These are phyloP conservation scores for Scolopax mira DNA, from an alignment of 2,113 vertebrate species.

Conservation along the genomic window DNA sequence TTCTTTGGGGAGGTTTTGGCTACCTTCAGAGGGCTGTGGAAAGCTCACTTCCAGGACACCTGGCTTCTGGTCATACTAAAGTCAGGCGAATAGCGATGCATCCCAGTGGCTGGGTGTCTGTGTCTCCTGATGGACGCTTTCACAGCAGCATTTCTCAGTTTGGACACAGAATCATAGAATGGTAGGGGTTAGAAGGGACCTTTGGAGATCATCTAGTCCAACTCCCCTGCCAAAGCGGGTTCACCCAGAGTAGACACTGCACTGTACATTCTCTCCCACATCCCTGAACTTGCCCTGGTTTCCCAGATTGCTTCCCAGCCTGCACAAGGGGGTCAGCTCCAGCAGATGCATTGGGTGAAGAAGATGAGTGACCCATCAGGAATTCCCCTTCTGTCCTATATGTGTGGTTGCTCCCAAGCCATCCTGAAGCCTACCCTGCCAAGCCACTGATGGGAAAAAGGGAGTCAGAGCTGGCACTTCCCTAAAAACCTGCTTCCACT, in stretches of 20 bases:
- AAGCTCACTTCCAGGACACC: background rate
- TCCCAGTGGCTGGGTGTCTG: background rate
- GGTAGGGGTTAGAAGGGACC: background rate
- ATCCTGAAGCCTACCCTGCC: background rate
- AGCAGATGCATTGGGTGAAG: background rate
- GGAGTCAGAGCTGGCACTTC: background rate
- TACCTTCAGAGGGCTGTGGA: background rate
- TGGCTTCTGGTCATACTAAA: background rate
- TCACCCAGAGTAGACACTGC: background rate
- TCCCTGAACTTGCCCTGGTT: background rate
- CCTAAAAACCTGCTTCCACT: background rate
- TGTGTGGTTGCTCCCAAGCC: background rate
- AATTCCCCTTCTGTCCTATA: background rate
- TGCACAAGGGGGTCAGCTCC: background rate
- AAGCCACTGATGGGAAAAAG: background rate
- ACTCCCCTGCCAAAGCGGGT: background rate
- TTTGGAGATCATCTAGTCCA: background rate
- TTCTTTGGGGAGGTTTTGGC: background rate
- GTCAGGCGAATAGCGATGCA: rapidly evolving
- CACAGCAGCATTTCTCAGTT: rapidly evolving
- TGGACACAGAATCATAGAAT: background rate
- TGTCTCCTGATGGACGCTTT: background rate
- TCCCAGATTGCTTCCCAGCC: background rate
- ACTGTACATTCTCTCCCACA: background rate
- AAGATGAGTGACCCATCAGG: rapidly evolving